These are phyloP conservation scores for Arctia plantaginis DNA, from an alignment of 2,888 invertebrate genomes.

Conservation along the genomic window DNA sequence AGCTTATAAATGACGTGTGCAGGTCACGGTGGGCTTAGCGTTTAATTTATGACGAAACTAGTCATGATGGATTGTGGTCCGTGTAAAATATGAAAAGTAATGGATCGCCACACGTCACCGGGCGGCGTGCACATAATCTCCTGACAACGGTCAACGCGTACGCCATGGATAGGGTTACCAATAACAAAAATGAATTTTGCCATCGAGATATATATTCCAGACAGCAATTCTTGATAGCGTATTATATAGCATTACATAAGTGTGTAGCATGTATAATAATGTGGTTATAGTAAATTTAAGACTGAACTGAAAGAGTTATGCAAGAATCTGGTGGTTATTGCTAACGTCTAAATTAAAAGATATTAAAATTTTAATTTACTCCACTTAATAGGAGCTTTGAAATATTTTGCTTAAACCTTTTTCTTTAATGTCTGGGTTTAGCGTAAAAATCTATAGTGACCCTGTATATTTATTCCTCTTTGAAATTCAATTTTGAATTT, in stretches of 20 bases:
- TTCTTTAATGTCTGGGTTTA: background rate
- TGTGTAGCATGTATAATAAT: background rate
- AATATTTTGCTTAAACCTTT: background rate
- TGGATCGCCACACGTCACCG: conserved; percentile 52
- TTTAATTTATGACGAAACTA: conserved; percentile 32
- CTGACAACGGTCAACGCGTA: conserved; percentile 63
- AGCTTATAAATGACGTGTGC: conserved; percentile 15
- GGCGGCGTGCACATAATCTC: conserved; percentile 60
- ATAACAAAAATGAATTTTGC: background rate
- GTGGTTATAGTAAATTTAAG: background rate
- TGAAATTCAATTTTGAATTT: background rate
- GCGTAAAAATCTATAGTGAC: background rate
- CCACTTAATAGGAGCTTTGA: background rate
- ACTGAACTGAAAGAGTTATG: background rate
- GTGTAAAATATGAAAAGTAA: conserved; percentile 57
- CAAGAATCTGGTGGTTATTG: background rate
- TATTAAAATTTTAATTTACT: background rate
- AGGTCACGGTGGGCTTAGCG: conserved; percentile 19
- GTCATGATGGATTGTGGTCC: conserved; percentile 39
- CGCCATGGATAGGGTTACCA: conserved; percentile 19
- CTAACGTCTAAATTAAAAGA: background rate
- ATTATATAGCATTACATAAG: background rate
- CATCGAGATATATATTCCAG: background rate
- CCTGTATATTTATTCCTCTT: background rate
- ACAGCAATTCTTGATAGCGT: background rate